Evolutionary conservation across 2,888 invertebrate genomes (phyloP), one percentile per base, ranked within the genome.

Genomic region (Drosophila diplacantha): DNA sequence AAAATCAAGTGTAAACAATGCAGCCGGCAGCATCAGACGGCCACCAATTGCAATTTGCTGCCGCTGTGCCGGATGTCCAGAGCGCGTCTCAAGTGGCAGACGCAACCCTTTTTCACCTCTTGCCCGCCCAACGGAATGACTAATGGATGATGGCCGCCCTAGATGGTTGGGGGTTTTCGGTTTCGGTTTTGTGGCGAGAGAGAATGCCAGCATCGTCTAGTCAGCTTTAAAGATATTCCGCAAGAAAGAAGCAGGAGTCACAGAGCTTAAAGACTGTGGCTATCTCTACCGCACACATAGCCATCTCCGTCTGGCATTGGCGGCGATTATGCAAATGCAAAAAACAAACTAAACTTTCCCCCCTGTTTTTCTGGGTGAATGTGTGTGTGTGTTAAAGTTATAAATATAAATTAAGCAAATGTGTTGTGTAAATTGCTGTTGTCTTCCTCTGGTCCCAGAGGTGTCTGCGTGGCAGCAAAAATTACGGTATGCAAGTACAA

Each of bases 371-470:
- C n/a, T 24, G 18, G 20, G n/a, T 20, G 24, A 24, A 20, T 20
- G 20, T 22, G 31, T 37, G 12, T 46, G 14, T 51, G 46, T 7
- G 34, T 32, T 31, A 82, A 82, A 71, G 79, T 79, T 83, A 78
- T 83, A 83, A 83, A 79, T 83, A 83, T 83, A 79, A 81, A 79
- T 79, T 79, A 79, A 79, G 83, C 79, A 83, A 79, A 79, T 83
- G 83, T 78, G 75, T 75, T 81, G 81, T 68, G 73, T 79, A 79
- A 79, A 81, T 75, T 79, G 75, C 73, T 76, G 65, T 71, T 80
- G 77, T 60, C 71, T 51, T 58, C 50, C 60, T 47, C 38, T 14
- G 16, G 20, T n/a, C 35, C 54, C 70, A 49, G 52, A 62, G 66
- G 58, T 62, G 59, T 55, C 58, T 34, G 58, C 71, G 69, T 81